These are phyloP conservation scores for Ariopsis seemanni DNA, from an alignment of 2,113 vertebrate genomes.

Conservation along the genomic window DNA sequence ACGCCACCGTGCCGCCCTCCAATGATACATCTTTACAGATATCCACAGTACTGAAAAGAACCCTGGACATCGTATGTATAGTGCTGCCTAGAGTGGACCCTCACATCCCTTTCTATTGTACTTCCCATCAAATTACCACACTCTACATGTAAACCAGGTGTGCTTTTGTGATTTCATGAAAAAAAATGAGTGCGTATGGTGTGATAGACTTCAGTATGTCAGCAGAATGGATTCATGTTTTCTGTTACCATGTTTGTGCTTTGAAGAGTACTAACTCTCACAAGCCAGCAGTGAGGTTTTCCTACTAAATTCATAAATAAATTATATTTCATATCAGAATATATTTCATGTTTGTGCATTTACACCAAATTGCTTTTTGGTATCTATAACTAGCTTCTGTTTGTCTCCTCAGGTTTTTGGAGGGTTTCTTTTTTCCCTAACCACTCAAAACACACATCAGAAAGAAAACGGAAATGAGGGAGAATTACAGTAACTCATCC, in stretches of 20 bases:
- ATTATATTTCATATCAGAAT: background rate
- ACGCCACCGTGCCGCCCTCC: too few species aligned
- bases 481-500: background rate
- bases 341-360: background rate
- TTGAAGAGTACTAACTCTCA: background rate
- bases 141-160: background rate
- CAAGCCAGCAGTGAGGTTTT: background rate
- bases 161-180: background rate
- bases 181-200: background rate
- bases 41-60: background rate
- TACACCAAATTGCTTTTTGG: background rate
- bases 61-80: background rate
- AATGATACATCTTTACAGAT: background rate
- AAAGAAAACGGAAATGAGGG: background rate
- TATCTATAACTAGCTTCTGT: background rate
- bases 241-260: background rate
- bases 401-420: background rate
- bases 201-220: background rate
- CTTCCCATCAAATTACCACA: background rate
- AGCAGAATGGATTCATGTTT: background rate
- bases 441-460: background rate
- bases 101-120: background rate
- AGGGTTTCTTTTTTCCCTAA: background rate
- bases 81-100: background rate
- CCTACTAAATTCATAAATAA: constrained; percentile 7